These are phyloP conservation scores for Epinotia ramella DNA, from an alignment of 2,888 invertebrate genomes.

Conservation along the genomic window DNA sequence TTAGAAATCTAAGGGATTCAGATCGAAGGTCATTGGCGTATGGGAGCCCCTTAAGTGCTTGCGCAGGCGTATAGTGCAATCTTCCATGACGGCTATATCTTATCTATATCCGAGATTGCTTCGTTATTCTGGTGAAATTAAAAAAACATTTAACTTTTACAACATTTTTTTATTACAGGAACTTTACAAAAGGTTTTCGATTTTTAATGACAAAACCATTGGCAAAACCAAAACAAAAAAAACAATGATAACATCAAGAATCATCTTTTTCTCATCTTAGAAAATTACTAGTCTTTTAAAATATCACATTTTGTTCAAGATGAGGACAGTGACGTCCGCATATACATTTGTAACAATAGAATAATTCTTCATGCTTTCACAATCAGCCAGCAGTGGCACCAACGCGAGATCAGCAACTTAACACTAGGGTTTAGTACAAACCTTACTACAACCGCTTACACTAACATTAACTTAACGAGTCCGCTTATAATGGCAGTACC, in stretches of 20 bases:
- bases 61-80: too few relatives aligned
- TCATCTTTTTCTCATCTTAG: slow-evolving; percentile 76
- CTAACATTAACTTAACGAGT: slow-evolving; percentile 77
- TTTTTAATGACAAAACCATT: slow-evolving; percentile 76
- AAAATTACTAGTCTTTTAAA: slow-evolving; percentile 80
- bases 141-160: slow-evolving; percentile 55
- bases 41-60: too few relatives aligned
- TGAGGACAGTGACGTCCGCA: slow-evolving; percentile 82
- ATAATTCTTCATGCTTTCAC: slow-evolving; percentile 85
- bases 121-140: not conserved
- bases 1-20: too few relatives aligned
- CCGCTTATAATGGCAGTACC: slow-evolving; percentile 78
- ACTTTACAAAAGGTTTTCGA: slow-evolving; percentile 81
- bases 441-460: slow-evolving; percentile 77
- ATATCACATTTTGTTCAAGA: slow-evolving; percentile 84
- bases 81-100: too few relatives aligned
- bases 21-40: too few relatives aligned
- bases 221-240: slow-evolving; percentile 69
- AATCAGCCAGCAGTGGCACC: slow-evolving; percentile 74
- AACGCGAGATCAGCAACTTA: slow-evolving; percentile 83
- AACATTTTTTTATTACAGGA: slow-evolving; percentile 75
- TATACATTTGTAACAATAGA: slow-evolving; percentile 79
- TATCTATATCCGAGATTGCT: too few relatives aligned
- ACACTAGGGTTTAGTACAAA: slow-evolving; percentile 73
- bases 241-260: slow-evolving; percentile 83